phyloP scores from a whole-genome alignment of 2,113 vertebrate species.

The Herpetotheres cachinnans region DNA sequence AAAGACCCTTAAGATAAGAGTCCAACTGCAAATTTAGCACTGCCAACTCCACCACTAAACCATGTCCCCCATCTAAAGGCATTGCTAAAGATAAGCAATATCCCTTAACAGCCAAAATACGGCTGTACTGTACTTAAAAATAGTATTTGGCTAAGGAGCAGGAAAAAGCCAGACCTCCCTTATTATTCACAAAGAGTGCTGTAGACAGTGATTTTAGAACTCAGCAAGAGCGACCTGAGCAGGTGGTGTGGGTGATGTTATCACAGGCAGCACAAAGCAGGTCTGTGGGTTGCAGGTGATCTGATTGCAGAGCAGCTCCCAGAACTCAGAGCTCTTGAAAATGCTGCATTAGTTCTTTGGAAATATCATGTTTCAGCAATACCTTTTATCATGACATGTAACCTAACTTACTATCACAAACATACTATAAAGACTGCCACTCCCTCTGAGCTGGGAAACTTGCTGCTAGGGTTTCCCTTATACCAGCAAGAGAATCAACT shows the following conservation, averaged over 20 bases:
- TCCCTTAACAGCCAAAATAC: rapidly evolving
- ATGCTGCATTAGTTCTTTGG: neutral
- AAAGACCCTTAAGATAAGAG: neutral
- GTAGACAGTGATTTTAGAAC: neutral
- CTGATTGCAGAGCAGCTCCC: neutral
- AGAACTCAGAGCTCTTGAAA: neutral
- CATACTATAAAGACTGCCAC: neutral
- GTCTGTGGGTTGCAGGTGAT: neutral
- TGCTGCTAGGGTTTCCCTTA: neutral
- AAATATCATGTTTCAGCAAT: neutral
- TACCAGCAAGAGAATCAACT: neutral
- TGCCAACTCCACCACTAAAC: neutral
- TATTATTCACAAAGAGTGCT: neutral
- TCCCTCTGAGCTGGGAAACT: neutral
- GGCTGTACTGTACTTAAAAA: neutral
- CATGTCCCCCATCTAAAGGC: neutral
- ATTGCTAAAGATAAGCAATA: neutral
- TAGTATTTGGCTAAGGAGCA: neutral
- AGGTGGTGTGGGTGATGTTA: neutral
- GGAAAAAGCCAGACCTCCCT: neutral
- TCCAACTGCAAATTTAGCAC: neutral
- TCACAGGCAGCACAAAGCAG: neutral
- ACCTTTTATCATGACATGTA: neutral
- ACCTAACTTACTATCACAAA: neutral
- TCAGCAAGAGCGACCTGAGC: neutral